Evolutionary conservation across 2,888 invertebrate species (phyloP).

Genomic region (Xylophagus ater): DNA sequence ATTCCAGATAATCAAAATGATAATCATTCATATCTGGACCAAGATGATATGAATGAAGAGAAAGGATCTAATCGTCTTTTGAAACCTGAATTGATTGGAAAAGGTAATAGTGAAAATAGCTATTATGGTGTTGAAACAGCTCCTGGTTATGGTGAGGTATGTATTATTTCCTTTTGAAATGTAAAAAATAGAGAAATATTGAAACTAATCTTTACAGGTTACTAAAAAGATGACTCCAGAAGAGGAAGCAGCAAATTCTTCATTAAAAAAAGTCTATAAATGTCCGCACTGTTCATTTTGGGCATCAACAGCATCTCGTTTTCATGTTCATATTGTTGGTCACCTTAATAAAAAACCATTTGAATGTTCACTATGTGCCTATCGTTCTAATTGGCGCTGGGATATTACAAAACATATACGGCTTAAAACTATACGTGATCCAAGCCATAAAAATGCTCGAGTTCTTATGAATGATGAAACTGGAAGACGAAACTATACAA

Average conservation of each 20-base stretch:
- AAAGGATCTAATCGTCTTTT: conserved; percentile 5
- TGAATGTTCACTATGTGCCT: conserved; percentile 87
- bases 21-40: background rate
- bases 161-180: too few species aligned
- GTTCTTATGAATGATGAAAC: conserved; percentile 87
- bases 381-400: conserved; percentile 94
- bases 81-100: conserved; percentile 6
- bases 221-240: conserved; percentile 52
- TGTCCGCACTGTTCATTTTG: conserved; percentile 88
- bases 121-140: conserved; percentile 42
- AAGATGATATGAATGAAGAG: conserved; percentile 3
- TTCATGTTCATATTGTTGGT: conserved; percentile 88
- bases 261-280: conserved; percentile 72
- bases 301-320: conserved; percentile 85
- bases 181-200: too few species aligned
- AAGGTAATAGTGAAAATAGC: conserved; percentile 33
- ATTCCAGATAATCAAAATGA: conserved; percentile 35
- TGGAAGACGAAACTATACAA: conserved; percentile 80
- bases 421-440: conserved; percentile 74
- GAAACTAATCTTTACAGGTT: conserved; percentile 30
- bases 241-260: conserved; percentile 51
- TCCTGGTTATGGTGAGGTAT: conserved; percentile 42
- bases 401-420: conserved; percentile 94
- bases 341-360: conserved; percentile 89
- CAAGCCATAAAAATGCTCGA: conserved; percentile 66